Evolutionary conservation across 2,113 vertebrate genomes (phyloP).

Genomic region (sheep (Ovis aries)): ARS-UI_Ramb_v3.0 NC_056067.1:27824501-27825000

Average conservation of each 20-base stretch:
- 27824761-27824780: neutral
- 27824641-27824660: neutral
- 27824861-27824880: neutral
- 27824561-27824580: neutral
- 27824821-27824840: neutral
- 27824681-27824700: neutral
- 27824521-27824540: neutral
- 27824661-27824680: neutral
- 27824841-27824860: neutral
- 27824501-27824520: neutral
- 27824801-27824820: neutral
- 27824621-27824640: neutral
- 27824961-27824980: neutral
- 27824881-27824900: neutral
- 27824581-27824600: neutral
- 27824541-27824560: neutral
- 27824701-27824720: neutral
- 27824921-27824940: neutral
- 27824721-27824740: neutral
- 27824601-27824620: neutral
- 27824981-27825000: neutral
- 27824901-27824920: neutral
- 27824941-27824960: neutral
- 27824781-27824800: neutral
- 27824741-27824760: neutral